Base-by-base conservation (phyloP, 1,140 invertebrate genomes). In the Drosophila micromelanica region DNA sequence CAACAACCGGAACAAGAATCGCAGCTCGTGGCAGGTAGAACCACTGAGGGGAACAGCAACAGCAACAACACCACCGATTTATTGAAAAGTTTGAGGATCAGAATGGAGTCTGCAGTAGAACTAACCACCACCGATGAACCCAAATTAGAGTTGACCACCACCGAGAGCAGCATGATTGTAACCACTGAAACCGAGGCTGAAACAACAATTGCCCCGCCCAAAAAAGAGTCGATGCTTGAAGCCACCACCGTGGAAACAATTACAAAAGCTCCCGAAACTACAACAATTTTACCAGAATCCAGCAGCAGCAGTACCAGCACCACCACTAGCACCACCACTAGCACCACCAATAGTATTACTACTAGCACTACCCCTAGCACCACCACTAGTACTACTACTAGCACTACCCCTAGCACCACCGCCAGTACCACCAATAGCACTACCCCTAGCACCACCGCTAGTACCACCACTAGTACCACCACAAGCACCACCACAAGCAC, bases 281-380 rank as follows among this genome's bases (percentile, higher is more conserved):
- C 40, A 49, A 40, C 56, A 17, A 43, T 52, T 3, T 5, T 46
- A 5, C 42, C 69, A 35, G 49, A 27, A 1, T 57, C 43, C 5
- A 75, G n/a, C 12, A 65, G 4, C 2, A 20, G 9, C 12, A 37
- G 30, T n/a, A 61, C 35, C 13, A 80, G 46, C 2, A 69, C 74
- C 37, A 62, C 4, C 32, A 23, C 1, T 2, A 69, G 68, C 37
- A 62, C 4, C 32, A 23, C 1, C 27, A 32, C 6, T 17, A 48
- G 37, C 2, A 54, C 45, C 2, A 17, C 17, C 17, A 17, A 1
- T 17, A 17, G 17, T 17, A n/a, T n/a, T n/a, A n/a, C n/a, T n/a
- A n/a, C n/a, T n/a, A n/a, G n/a, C n/a, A n/a, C n/a, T n/a, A n/a
- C n/a, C n/a, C n/a, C n/a, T 17, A 17, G 17, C 17, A 17, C 17